A percentile compares a stretch with the other conserved stretches of the same genome.
Evolutionary conservation across 2,797 vertebrate species (phyloP).

Genomic region (Channa striata): DNA sequence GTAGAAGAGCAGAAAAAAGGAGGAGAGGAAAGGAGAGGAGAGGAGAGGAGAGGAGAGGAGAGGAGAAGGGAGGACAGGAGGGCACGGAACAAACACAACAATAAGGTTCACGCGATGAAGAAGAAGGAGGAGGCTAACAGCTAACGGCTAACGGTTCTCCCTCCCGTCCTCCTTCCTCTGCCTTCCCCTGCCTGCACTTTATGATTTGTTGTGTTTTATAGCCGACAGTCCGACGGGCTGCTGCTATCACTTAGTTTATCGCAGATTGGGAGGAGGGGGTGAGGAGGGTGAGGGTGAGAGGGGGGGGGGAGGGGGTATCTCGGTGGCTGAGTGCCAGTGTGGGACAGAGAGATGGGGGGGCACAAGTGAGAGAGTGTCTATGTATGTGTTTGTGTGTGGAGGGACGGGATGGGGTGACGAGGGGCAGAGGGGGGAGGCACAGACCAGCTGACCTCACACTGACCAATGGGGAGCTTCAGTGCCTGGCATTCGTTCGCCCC

Average conservation of each 20-base stretch:
- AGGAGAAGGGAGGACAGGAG: conserved; percentile 65
- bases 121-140: conserved; percentile 70
- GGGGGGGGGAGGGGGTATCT: conserved; percentile 33
- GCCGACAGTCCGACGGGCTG: conserved; percentile 91
- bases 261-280: conserved; percentile 95
- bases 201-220: conserved; percentile 99
- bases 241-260: conserved; percentile 98
- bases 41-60: conserved; percentile 37
- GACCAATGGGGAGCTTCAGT: conserved; percentile 94
- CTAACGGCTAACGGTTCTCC: conserved; percentile 75
- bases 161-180: conserved; percentile 87
- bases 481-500: conserved; percentile 82
- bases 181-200: conserved; percentile 86
- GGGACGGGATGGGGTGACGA: conserved; percentile 82
- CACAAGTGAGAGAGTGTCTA: conserved; percentile 6
- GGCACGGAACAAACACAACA: conserved; percentile 73
- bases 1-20: conserved; percentile 49
- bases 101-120: conserved; percentile 57
- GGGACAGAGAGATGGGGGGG: conserved; percentile 35
- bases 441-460: conserved; percentile 95
- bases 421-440: conserved; percentile 73
- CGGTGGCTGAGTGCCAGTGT: conserved; percentile 68
- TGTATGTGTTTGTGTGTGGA: conserved; percentile 48
- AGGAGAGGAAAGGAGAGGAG: conserved; percentile 15
- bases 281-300: conserved; percentile 57